These are phyloP conservation scores for Scophthalmus maximus DNA, from an alignment of 2,113 vertebrate genomes.

Conservation along the genomic window DNA sequence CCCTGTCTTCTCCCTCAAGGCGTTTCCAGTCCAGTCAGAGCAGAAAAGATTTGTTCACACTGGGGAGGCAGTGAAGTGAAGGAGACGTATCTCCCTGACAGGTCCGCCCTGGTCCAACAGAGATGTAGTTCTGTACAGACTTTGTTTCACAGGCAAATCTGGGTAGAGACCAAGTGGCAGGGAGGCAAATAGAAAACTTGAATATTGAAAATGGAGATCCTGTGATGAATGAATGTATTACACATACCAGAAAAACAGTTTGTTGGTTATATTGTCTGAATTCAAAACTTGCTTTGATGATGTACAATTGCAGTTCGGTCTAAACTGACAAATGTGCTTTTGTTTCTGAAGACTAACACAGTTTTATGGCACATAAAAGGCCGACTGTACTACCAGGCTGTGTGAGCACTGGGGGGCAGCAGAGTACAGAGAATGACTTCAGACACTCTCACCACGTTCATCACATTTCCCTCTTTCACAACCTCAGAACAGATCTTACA, in stretches of 20 bases:
- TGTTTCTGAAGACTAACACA: neutral
- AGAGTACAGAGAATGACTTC: slow-evolving; percentile 52
- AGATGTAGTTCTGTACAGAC: neutral
- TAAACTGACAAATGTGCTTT: neutral
- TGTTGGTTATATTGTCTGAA: neutral
- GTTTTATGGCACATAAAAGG: neutral
- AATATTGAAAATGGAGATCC: neutral
- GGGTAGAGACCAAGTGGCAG: neutral
- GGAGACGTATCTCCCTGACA: neutral
- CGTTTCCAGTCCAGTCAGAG: slow-evolving; percentile 19
- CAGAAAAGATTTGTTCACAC: slow-evolving; percentile 22
- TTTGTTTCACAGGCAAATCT: neutral
- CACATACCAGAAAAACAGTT: neutral
- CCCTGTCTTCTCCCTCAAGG: slow-evolving; percentile 36
- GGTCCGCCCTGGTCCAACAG: neutral
- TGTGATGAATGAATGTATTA: no score
- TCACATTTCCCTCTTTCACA: slow-evolving; percentile 1
- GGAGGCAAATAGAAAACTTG: neutral
- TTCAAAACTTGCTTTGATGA: neutral
- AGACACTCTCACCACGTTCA: neutral
- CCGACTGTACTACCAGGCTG: neutral
- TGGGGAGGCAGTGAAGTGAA: neutral
- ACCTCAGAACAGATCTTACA: neutral
- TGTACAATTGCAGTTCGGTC: neutral
- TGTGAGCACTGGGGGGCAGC: slow-evolving; percentile 75